phyloP scores from a whole-genome alignment of 2,113 vertebrate genomes.

The Silurus asotus region DNA sequence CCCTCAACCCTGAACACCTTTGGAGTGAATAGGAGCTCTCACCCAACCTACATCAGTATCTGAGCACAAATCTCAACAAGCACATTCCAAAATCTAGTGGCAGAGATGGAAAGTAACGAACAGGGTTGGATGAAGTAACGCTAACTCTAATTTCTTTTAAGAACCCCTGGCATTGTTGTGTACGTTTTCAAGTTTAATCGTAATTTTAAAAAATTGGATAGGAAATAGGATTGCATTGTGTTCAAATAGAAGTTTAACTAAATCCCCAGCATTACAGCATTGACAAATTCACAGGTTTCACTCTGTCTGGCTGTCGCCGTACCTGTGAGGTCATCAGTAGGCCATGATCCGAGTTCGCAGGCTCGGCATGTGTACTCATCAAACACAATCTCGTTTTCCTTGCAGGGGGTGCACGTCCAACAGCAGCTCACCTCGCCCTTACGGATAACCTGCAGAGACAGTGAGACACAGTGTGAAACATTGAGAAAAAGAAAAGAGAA shows the following conservation, averaged over 20 bases:
- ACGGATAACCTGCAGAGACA: slow-evolving; percentile 86
- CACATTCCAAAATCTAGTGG: too few species aligned
- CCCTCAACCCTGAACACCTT: too few species aligned
- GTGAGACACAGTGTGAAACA: slow-evolving; percentile 12
- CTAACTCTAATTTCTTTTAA: too few species aligned
- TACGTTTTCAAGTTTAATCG: too few species aligned
- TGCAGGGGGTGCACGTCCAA: slow-evolving; percentile 97
- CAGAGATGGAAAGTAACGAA: too few species aligned
- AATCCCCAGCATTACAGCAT: not conserved
- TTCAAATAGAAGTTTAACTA: not conserved
- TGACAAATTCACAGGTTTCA: not conserved
- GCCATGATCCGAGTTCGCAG: slow-evolving; percentile 93
- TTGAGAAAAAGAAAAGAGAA: not conserved
- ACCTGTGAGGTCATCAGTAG: slow-evolving; percentile 91
- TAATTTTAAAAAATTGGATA: not conserved
- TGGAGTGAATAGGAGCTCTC: too few species aligned
- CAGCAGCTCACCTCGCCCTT: slow-evolving; percentile 99
- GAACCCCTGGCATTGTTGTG: too few species aligned
- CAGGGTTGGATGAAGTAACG: too few species aligned
- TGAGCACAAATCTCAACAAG: too few species aligned
- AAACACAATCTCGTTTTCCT: slow-evolving; percentile 94
- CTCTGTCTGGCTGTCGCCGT: not conserved
- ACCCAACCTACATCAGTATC: too few species aligned
- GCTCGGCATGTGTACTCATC: slow-evolving; percentile 97
- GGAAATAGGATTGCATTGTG: too few species aligned